Evolutionary conservation across 2,113 vertebrate species (phyloP), one percentile per base, ranked within the genome.

Genomic region (Zosterops borbonicus): DNA sequence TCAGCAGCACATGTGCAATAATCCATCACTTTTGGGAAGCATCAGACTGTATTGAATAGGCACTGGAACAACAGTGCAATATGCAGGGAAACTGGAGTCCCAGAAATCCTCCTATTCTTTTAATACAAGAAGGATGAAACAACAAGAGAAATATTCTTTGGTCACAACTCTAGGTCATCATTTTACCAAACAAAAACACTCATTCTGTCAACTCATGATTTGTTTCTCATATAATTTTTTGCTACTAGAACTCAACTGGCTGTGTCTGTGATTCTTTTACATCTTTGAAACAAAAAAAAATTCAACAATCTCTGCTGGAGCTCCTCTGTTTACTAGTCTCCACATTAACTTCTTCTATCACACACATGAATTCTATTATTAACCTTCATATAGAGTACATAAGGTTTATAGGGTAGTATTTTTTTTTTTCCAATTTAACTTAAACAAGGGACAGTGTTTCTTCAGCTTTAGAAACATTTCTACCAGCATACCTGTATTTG

Each of bases 1-100:
- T 94, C 80, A 94, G 82, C 76, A 89, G 92, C 93, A 94, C 56
- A 83, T 75, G 78, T 87, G 37, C 47, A 97, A 81, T 69, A 94
- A 87, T 78, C 85, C 71, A 87, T n/a, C 73, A 83, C 56, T 97
- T 83, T 90, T 5, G 68, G 47, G 69, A 89, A 93, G 59, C 46
- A 67, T 33, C 50, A 59, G 55, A 22, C 44, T 86, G 86, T 47
- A 74, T 23, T 89, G 47, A 96, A 67, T 4, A 95, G 33, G 29
- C 33, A 70, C 3, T 74, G 71, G 83, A 88, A 83, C n/a, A 90
- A 67, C 47, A 71, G 42, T 59, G 39, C 29, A 80, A 55, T 59
- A 74, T 35, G 81, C 55, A 67, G 39, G 39, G 67, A 70, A 89
- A 55, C 9, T 44, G 10, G 7, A 76, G 31, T 69, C 67, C n/a